Evolutionary conservation across 1,140 invertebrate genomes (phyloP).

Genomic region (Sipha flava): DNA sequence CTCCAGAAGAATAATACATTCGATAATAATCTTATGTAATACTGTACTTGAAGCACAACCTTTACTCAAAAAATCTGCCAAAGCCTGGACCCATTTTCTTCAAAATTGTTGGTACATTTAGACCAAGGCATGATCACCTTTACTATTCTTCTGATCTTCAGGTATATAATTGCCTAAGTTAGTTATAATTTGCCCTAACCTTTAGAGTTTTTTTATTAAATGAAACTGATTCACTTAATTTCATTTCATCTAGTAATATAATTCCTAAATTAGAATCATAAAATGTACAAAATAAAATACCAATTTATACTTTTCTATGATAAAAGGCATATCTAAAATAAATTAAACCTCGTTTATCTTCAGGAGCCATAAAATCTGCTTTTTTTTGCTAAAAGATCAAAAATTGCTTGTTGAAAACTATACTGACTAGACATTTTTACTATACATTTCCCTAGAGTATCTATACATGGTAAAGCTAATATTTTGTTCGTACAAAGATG

Average conservation of each 20-base stretch:
- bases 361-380: not conserved
- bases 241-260: not conserved
- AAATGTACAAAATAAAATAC: too few species aligned
- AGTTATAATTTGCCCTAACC: slow-evolving; percentile 35
- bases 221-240: slow-evolving; percentile 17
- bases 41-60: slow-evolving; percentile 35
- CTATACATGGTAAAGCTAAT: not conserved
- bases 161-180: slow-evolving; percentile 39
- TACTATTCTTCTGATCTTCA: slow-evolving; percentile 34
- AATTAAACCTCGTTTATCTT: not conserved
- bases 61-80: slow-evolving; percentile 33
- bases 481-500: not conserved
- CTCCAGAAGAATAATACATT: slow-evolving; percentile 35
- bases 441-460: not conserved
- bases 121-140: slow-evolving; percentile 40
- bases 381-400: not conserved
- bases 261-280: not conserved
- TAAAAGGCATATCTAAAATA: not conserved
- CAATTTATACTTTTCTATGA: not conserved
- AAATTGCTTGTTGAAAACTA: not conserved
- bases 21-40: slow-evolving; percentile 38
- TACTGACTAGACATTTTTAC: not conserved
- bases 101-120: slow-evolving; percentile 40
- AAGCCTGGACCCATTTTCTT: slow-evolving; percentile 37
- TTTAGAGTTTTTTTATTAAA: slow-evolving; percentile 29